These are phyloP conservation scores for Philonicus albiceps DNA, from an alignment of 2,888 invertebrate genomes.

Conservation along the genomic window DNA sequence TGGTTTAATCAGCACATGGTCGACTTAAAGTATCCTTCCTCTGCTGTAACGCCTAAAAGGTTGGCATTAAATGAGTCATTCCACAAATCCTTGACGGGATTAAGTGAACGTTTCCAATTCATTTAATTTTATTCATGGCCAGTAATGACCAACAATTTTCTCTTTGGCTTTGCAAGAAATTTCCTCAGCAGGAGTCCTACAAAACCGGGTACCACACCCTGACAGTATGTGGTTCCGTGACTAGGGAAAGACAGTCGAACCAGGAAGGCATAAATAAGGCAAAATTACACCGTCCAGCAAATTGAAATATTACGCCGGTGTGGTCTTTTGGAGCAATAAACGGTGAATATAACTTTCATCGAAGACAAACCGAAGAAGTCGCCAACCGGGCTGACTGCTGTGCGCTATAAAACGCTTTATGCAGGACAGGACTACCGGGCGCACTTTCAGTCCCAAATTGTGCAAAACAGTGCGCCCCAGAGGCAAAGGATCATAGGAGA, in stretches of 20 bases:
- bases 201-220: not conserved
- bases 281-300: slow-evolving; percentile 46
- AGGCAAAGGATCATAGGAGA: not conserved
- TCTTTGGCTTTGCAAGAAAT: not conserved
- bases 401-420: not conserved
- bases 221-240: not conserved
- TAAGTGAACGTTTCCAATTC: slow-evolving; percentile 6
- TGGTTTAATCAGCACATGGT: not conserved
- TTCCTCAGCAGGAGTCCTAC: not conserved
- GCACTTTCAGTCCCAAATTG: not conserved
- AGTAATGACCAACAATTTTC: not conserved
- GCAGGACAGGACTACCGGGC: not conserved
- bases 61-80: not conserved
- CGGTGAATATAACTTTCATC: slow-evolving; percentile 13
- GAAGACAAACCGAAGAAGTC: slow-evolving; percentile 33
- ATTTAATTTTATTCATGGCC: slow-evolving; percentile 9
- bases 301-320: slow-evolving; percentile 46
- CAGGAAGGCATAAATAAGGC: slow-evolving; percentile 46
- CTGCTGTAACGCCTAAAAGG: not conserved
- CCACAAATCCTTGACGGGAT: not conserved
- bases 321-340: slow-evolving; percentile 12
- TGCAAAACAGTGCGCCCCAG: not conserved
- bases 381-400: not conserved
- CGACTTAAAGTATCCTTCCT: not conserved
- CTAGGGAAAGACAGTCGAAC: not conserved